Evolutionary conservation across 2,888 invertebrate genomes (phyloP), one percentile per base, ranked within the genome.

Genomic region (Phlogophora meticulosa): DNA sequence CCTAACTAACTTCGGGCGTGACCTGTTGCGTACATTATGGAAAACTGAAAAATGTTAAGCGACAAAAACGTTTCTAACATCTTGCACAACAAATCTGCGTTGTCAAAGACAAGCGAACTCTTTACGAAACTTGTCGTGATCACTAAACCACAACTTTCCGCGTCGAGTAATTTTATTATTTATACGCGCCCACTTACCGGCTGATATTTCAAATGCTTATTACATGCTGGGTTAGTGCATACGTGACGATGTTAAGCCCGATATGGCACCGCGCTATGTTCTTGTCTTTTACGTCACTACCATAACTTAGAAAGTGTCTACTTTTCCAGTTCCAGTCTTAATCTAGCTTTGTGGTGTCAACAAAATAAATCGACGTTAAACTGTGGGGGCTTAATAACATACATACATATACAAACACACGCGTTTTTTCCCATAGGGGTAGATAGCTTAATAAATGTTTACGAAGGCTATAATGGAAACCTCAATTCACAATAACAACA

Each of bases 91-190:
- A 79, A 84, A 84, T 83, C 83, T 61, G 59, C 58, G 58, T 83
- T 86, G 89, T 85, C 88, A 91, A 87, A 89, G 88, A 90, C 88
- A 88, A 89, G 87, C 86, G 82, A 83, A 76, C 68, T 84, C 78
- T 93, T 95, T 94, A 79, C 94, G 94, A 93, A 94, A 95, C 87
- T 88, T 78, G 87, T 92, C 94, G 94, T 94, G 94, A 91, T 91
- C 87, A 78, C 82, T 80, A 88, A 92, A 91, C 93, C 93, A 85
- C 93, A 91, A 88, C 86, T 90, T 92, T 91, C 91, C 90, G 91
- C 88, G 87, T 88, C 90, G 76, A 82, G 81, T 80, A 85, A 86
- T 91, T 90, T 90, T 88, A 88, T 87, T 88, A 82, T 81, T 73
- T 81, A 62, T 82, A 85, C 85, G 82, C 81, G 81, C 78, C 84